These are phyloP conservation scores for Nyleta sp. DNA, from an alignment of 2,888 invertebrate genomes.

Conservation along the genomic window DNA sequence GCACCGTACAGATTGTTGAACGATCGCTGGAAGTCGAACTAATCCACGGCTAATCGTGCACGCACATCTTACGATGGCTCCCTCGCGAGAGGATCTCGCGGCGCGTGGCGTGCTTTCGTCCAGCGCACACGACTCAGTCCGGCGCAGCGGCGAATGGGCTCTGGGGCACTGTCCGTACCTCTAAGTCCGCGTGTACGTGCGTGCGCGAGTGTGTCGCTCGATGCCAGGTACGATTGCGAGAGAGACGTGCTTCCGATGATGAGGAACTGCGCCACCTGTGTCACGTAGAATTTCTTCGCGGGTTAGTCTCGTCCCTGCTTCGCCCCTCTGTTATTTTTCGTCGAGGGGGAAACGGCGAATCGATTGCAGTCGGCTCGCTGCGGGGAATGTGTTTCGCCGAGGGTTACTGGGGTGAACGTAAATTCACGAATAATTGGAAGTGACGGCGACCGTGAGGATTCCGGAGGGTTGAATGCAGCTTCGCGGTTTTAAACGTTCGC, in stretches of 20 bases:
- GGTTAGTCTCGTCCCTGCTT: conserved; percentile 20
- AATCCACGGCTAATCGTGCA: conserved; percentile 28
- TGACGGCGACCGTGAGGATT: conserved; percentile 32
- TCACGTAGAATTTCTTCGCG: conserved; percentile 23
- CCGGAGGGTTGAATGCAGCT: conserved; percentile 10
- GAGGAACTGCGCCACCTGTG: conserved; percentile 45
- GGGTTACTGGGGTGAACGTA: conserved; percentile 39
- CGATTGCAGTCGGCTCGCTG: conserved; percentile 34
- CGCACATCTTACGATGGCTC: conserved; percentile 26
- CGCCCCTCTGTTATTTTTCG: conserved; percentile 6
- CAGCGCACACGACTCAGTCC: conserved; percentile 32
- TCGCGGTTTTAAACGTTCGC: no score
- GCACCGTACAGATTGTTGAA: conserved; percentile 10
- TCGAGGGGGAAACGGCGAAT: conserved; percentile 25
- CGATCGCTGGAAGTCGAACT: background rate
- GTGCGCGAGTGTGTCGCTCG: conserved; percentile 20
- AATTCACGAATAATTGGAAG: conserved; percentile 45
- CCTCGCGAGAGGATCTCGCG: conserved; percentile 28
- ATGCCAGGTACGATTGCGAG: no score
- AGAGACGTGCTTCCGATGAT: conserved; percentile 33
- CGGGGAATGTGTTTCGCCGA: conserved; percentile 27
- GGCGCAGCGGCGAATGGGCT: conserved; percentile 15
- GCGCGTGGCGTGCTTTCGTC: conserved; percentile 51
- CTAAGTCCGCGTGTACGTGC: conserved; percentile 28
- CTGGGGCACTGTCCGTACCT: conserved; percentile 1